phyloP scores from a whole-genome alignment of 2,113 vertebrate genomes.

The Megalops atlanticus region DNA sequence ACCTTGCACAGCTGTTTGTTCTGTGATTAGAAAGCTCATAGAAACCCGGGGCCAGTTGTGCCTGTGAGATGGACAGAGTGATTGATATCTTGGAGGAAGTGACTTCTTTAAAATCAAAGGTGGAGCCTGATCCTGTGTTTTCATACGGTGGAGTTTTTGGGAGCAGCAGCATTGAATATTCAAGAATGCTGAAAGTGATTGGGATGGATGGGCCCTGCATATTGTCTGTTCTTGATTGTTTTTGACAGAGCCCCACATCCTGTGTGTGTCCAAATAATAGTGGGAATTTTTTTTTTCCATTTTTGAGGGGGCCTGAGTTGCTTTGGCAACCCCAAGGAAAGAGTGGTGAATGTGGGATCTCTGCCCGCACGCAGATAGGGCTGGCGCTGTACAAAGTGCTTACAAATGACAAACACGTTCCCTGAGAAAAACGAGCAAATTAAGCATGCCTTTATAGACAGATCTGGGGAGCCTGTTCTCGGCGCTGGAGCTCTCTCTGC shows the following conservation, averaged over 20 bases:
- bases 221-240: not conserved
- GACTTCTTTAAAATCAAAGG: not conserved
- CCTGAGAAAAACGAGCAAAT: not conserved
- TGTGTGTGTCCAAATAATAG: not conserved
- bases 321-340: not conserved
- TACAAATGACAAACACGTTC: conserved; percentile 15
- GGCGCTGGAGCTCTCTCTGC: not conserved
- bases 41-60: not conserved
- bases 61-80: not conserved
- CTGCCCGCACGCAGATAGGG: not conserved
- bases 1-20: not conserved
- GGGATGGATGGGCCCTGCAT: not conserved
- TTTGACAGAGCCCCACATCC: not conserved
- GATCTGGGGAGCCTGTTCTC: not conserved
- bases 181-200: not conserved
- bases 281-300: not conserved
- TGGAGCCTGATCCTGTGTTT: not conserved
- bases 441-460: conserved; percentile 11
- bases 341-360: not conserved
- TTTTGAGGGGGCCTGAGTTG: not conserved
- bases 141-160: not conserved
- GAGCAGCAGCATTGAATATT: not conserved
- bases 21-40: not conserved
- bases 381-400: not conserved
- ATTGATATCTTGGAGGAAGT: not conserved